These are phyloP conservation scores for Oscheius myriophilus DNA, from an alignment of 2,888 invertebrate species.

Conservation along the genomic window DNA sequence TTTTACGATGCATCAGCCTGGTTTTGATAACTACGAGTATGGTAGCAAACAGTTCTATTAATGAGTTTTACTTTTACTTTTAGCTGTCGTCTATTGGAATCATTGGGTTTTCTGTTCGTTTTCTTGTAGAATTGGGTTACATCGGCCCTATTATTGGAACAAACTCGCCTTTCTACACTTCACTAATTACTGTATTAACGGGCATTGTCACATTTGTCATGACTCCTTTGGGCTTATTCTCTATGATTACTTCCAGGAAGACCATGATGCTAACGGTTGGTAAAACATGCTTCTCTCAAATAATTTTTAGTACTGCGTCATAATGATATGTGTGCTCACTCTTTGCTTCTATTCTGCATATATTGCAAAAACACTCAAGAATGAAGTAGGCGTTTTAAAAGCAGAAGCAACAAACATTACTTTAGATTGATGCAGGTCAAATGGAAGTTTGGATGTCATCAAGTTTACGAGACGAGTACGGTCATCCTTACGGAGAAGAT, in stretches of 20 bases:
- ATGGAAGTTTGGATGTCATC: constrained; percentile 23
- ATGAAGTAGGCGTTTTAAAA: constrained; percentile 4
- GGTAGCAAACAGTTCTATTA: too few relatives aligned
- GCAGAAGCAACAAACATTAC: neutral
- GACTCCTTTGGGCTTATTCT: constrained; percentile 18
- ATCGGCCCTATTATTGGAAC: constrained; percentile 21
- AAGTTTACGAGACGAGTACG: constrained; percentile 19
- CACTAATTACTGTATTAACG: constrained; percentile 1
- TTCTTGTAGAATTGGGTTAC: constrained; percentile 18
- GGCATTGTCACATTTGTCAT: constrained; percentile 22
- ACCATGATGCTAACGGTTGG: constrained; percentile 20
- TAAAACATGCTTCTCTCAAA: neutral
- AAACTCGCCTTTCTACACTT: constrained; percentile 21
- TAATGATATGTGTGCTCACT: constrained; percentile 17
- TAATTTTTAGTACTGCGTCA: constrained; percentile 17
- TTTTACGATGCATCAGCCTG: neutral
- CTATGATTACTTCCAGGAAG: constrained; percentile 16
- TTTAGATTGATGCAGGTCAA: constrained; percentile 10
- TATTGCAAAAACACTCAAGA: constrained; percentile 10
- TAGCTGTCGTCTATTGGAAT: constrained; percentile 23
- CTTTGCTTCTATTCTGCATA: constrained; percentile 21
- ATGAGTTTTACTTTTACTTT: neutral
- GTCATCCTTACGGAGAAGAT: constrained; percentile 20
- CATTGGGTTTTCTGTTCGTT: constrained; percentile 19
- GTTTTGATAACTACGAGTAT: constrained; percentile 16